Evolutionary conservation across 2,888 invertebrate genomes (phyloP), one percentile per base, ranked within the genome.

Genomic region (Biston stratarius): DNA sequence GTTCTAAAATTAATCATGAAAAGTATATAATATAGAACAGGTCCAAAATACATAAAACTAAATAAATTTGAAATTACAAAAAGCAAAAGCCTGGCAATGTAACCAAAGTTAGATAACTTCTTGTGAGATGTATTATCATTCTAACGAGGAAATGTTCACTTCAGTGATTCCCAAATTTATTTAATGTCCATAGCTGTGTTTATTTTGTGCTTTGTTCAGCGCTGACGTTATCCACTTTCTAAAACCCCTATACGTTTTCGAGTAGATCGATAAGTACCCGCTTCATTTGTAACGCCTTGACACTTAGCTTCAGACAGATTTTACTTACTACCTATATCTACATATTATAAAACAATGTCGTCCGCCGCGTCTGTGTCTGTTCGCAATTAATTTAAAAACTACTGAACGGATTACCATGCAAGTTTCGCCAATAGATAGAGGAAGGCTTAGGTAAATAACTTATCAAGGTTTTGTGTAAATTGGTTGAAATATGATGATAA

Each of bases 121-220:
- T 34, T 52, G 7, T 48, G 15, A 56, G 45, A 9, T 48, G 15
- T 33, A 62, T 63, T 63, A 63, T 51, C 63, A 63, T 63, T 63
- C 57, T 56, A 56, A 63, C 49, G 63, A 63, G 63, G 15, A 57
- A 56, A 53, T 61, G 38, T 61, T 45, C 38, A 36, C 61, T 47
- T 47, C 45, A 38, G 53, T 12, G 36, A 38, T 33, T 53, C 14
- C 14, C n/a, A 38, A 53, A 53, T 34, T 61, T 38, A 44, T 61
- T 52, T 9, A 6, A 44, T n/a, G n/a, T 14, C 48, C 12, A 36
- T 36, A 53, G 36, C 34, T 9, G 51, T 53, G 52, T 61, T 61
- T 61, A 51, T 61, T 52, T 52, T 53, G 45, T 15, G 15, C 7
- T 53, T 34, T 61, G 53, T 42, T 33, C n/a, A 42, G 51, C 14